A percentile compares a stretch with the other conserved stretches of the same genome.
Evolutionary conservation across 1,140 invertebrate species (phyloP).

Genomic region (Trichogramma pretiosum): DNA sequence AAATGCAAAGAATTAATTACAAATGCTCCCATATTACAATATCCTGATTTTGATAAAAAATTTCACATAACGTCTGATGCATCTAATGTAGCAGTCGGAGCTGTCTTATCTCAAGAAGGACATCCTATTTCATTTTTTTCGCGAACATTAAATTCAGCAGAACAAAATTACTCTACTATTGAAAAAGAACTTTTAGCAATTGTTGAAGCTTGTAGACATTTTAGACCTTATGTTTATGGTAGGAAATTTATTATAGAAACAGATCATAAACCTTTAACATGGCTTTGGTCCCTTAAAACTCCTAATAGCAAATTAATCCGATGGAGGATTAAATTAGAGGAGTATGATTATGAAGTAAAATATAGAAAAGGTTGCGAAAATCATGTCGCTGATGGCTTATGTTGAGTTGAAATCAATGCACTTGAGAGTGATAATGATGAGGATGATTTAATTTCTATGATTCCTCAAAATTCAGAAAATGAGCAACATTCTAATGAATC

Average conservation of each 20-base stretch:
- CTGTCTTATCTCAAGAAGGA: background rate
- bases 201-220: background rate
- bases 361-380: constrained; percentile 39
- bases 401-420: background rate
- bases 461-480: background rate
- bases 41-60: background rate
- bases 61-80: background rate
- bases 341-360: constrained; percentile 41
- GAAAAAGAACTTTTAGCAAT: background rate
- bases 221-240: background rate
- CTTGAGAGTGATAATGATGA: background rate
- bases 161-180: background rate
- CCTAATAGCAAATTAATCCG: constrained; percentile 36
- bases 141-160: background rate
- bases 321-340: constrained; percentile 38
- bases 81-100: background rate
- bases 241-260: background rate
- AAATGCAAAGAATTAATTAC: background rate
- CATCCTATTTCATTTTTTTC: background rate
- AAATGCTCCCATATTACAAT: constrained; percentile 1
- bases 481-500: background rate
- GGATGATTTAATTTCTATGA: background rate
- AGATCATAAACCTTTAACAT: background rate
- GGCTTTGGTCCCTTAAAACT: background rate
- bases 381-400: constrained; percentile 33